Evolutionary conservation across 1,140 invertebrate species (phyloP).

Genomic region (Calephelis nemesis): DNA sequence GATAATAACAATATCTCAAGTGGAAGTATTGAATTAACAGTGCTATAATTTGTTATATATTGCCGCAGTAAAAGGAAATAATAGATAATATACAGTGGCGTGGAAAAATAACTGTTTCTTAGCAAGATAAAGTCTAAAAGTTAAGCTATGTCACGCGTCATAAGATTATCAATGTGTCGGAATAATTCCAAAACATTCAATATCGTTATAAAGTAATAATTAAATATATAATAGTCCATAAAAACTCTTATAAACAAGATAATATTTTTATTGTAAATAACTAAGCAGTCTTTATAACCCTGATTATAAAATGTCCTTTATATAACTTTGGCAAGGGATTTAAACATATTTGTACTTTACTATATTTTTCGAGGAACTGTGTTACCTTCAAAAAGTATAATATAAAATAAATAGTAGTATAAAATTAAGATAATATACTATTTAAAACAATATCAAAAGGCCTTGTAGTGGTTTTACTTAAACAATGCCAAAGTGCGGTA

Average conservation of each 20-base stretch:
- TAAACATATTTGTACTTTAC: not conserved
- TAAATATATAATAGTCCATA: conserved; percentile 4
- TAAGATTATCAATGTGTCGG: conserved; percentile 1
- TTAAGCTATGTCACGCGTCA: conserved; percentile 6
- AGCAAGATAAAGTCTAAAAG: conserved; percentile 1
- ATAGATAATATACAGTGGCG: not conserved
- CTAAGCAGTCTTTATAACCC: conserved; percentile 3
- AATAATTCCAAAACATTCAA: not conserved
- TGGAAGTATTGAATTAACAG: not conserved
- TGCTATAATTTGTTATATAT: not conserved
- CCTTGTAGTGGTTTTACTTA: too few relatives aligned
- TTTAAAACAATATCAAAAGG: too few relatives aligned
- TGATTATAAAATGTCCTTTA: conserved; percentile 9
- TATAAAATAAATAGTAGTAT: too few relatives aligned
- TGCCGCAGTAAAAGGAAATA: not conserved
- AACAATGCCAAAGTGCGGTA: too few relatives aligned
- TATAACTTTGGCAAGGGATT: conserved; percentile 6
- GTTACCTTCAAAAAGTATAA: not conserved
- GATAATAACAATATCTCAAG: not conserved
- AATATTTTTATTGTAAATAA: not conserved
- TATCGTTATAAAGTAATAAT: not conserved
- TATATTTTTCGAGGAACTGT: not conserved
- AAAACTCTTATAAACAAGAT: conserved; percentile 4
- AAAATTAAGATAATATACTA: not conserved
- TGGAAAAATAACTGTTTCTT: not conserved